phyloP scores from a whole-genome alignment of 2,113 vertebrate species.

The Silurus asotus region DNA sequence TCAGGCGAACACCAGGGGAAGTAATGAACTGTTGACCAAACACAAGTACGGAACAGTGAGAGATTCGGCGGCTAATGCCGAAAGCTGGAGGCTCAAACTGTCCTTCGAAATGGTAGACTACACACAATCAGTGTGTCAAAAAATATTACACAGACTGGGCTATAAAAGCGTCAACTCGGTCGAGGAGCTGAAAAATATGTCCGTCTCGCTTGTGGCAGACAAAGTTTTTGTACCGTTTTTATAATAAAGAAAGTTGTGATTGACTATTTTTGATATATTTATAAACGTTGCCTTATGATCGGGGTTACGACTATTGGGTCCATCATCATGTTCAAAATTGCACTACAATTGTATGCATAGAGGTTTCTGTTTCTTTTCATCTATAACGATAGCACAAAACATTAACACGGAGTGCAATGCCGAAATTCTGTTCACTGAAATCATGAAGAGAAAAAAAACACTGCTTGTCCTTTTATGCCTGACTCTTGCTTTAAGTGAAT shows the following conservation, averaged over 20 bases:
- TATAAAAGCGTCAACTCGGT: slow-evolving; percentile 84
- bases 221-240: slow-evolving; percentile 91
- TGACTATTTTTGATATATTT: slow-evolving; percentile 82
- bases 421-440: slow-evolving; percentile 37
- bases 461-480: slow-evolving; percentile 56
- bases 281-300: slow-evolving; percentile 88
- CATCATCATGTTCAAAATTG: slow-evolving; percentile 74
- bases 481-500: slow-evolving; percentile 61
- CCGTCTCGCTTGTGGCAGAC: slow-evolving; percentile 89
- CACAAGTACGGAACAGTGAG: slow-evolving; percentile 93
- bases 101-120: slow-evolving; percentile 93
- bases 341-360: slow-evolving; percentile 74
- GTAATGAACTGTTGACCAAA: slow-evolving; percentile 84
- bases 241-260: slow-evolving; percentile 75
- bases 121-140: slow-evolving; percentile 88
- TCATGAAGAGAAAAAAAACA: slow-evolving; percentile 44
- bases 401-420: slow-evolving; percentile 56
- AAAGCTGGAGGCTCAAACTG: slow-evolving; percentile 94
- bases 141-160: slow-evolving; percentile 86
- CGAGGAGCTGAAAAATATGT: slow-evolving; percentile 90
- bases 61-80: slow-evolving; percentile 90
- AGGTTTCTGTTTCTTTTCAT: slow-evolving; percentile 43
- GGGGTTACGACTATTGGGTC: slow-evolving; percentile 53
- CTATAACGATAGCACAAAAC: slow-evolving; percentile 63
- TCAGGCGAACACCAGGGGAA: slow-evolving; percentile 89